Evolutionary conservation across 2,888 invertebrate genomes (phyloP), one percentile per base, ranked within the genome.

Genomic region (Polietes domitor): DNA sequence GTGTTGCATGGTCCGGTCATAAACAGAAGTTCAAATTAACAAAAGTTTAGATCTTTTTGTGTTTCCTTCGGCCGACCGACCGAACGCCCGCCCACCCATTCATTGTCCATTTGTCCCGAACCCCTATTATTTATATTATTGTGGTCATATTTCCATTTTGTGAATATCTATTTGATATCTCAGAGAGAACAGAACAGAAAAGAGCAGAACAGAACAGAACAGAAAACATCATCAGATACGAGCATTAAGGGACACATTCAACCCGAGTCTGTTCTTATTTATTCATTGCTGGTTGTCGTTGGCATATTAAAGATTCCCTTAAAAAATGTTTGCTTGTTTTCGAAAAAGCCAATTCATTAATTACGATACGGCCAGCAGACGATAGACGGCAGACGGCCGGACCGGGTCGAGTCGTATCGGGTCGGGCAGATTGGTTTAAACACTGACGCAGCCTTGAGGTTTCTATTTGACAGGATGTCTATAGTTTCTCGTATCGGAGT

Each of bases 21-120:
- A 19, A 43, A 24, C 68, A 68, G 68, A 68, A 68, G 43, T 68
- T 68, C 43, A 68, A 43, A 68, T 68, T 68, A 68, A 68, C 68
- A 68, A 68, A 68, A 43, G 68, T 68, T 68, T 68, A 21, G 58
- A 26, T 47, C n/a, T 15, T 4, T 47, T 47, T 47, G 1, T 32
- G 61, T 61, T 61, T 24, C 5, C 26, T 28, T n/a, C 28, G 7
- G 37, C 37, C 19, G 19, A 17, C 19, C 19, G 12, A 17, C 21
- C 50, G 6, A n/a, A n/a, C 12, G n/a, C 24, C 41, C 68, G 21
- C 32, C 65, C 68, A 21, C 24, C 15, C 68, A 19, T 4, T 24
- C 68, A 9, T 6, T 68, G 19, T 19, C 19, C 47, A 12, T 2
- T 47, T 32, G 32, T 24, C 43, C 19, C 68, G 21, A 26, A 73